Percentiles rank a stretch among this genome's conserved stretches.
Evolutionary conservation across 1,140 invertebrate species (phyloP).

Genomic region (Leucophenga varia): DNA sequence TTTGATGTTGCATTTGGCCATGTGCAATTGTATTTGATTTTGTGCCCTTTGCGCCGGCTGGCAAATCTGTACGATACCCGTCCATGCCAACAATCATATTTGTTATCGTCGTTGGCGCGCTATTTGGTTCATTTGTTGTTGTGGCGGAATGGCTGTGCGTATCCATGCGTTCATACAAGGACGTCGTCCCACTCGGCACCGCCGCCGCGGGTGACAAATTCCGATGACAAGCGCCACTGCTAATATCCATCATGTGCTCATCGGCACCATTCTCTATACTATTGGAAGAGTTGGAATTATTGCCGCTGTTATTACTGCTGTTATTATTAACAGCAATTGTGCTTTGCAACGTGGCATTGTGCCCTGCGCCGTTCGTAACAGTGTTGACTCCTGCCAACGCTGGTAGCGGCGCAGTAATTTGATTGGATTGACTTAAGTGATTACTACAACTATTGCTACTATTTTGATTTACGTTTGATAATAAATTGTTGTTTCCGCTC

Average conservation of each 20-base stretch:
- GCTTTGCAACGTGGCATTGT: conserved; percentile 6
- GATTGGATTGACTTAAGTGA: conserved; percentile 22
- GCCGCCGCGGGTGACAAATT: no score
- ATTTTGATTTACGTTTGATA: conserved; percentile 21
- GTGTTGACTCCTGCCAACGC: neutral
- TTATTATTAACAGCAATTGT: neutral
- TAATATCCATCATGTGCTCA: neutral
- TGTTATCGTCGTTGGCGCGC: conserved; percentile 9
- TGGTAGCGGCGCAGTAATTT: neutral
- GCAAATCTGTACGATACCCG: conserved; percentile 7
- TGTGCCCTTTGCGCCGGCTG: conserved; percentile 18
- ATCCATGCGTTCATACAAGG: no score
- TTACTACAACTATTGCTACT: conserved; percentile 23
- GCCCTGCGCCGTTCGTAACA: neutral
- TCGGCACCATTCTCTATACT: conserved; percentile 27
- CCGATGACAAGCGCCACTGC: no score
- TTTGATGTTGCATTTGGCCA: conserved; percentile 10
- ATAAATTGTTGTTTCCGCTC: neutral
- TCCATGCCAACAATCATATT: conserved; percentile 5
- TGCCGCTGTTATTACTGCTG: conserved; percentile 1
- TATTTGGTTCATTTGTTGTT: neutral
- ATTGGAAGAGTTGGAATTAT: conserved; percentile 7
- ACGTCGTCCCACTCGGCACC: no score
- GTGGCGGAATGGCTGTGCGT: neutral
- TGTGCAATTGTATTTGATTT: conserved; percentile 20